Evolutionary conservation across 2,113 vertebrate genomes (phyloP).

Genomic region (Syrmaticus mikado): DNA sequence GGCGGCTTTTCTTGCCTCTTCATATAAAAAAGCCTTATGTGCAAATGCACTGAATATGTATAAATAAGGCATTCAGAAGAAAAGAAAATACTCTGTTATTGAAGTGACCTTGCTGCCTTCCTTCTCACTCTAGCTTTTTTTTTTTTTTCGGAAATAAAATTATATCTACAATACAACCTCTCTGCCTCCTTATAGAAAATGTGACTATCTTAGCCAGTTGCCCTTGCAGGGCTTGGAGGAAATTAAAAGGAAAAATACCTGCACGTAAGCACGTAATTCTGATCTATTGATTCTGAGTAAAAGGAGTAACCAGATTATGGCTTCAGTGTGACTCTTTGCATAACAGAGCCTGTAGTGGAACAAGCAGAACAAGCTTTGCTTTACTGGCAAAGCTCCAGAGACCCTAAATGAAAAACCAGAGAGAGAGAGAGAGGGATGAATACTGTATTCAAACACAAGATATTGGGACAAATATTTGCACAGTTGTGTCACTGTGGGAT

Average conservation of each 20-base stretch:
- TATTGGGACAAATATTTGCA: neutral
- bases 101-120: constrained; percentile 51
- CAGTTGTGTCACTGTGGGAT: neutral
- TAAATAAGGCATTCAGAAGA: neutral
- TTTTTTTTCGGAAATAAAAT: constrained; percentile 37
- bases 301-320: constrained; percentile 21
- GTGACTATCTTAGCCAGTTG: constrained; percentile 32
- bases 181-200: constrained; percentile 18
- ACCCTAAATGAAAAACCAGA: neutral
- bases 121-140: constrained; percentile 1
- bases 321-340: neutral
- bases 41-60: constrained; percentile 6
- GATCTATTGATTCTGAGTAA: neutral
- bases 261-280: neutral
- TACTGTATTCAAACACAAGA: neutral
- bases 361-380: neutral
- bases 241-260: constrained; percentile 31
- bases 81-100: constrained; percentile 22
- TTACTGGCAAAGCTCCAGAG: neutral
- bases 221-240: neutral
- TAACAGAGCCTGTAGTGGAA: neutral
- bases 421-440: neutral
- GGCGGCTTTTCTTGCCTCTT: neutral
- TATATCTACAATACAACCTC: constrained; percentile 48
- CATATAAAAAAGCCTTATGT: neutral